These are phyloP conservation scores for Cyprinella venusta DNA, from an alignment of 2,797 vertebrate species.

Conservation along the genomic window DNA sequence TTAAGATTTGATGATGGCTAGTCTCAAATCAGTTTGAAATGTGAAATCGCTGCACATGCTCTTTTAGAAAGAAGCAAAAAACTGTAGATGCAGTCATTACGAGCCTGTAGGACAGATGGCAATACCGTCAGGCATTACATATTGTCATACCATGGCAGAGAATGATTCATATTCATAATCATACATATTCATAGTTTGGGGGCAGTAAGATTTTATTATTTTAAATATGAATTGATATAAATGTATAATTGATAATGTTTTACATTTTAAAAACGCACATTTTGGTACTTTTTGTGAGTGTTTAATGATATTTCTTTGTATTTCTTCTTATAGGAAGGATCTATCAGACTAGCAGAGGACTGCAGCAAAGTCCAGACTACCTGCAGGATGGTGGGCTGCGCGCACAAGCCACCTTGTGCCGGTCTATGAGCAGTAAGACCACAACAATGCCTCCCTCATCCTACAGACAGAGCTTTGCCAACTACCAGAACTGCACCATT, in stretches of 20 bases:
- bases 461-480: conserved; percentile 74
- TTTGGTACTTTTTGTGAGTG: not conserved
- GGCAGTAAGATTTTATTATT: not conserved
- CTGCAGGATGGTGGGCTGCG: conserved; percentile 68
- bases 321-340: conserved; percentile 65
- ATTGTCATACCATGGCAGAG: not conserved
- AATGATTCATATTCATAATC: not conserved
- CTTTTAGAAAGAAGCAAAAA: not conserved
- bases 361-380: conserved; percentile 58
- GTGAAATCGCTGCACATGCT: not conserved
- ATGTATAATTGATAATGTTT: not conserved
- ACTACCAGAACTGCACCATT: conserved; percentile 90
- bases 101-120: not conserved
- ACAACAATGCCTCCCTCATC: conserved; percentile 73
- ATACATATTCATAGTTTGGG: not conserved
- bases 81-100: not conserved
- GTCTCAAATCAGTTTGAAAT: conserved; percentile 4
- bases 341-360: conserved; percentile 72
- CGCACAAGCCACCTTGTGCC: conserved; percentile 74
- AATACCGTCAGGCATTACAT: not conserved
- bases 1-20: not conserved
- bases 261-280: not conserved
- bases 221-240: not conserved
- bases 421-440: conserved; percentile 59
- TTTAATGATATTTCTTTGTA: not conserved